Conservation (phyloP, 2,797 vertebrate species). For the Gymnoscopelus braueri region DNA sequence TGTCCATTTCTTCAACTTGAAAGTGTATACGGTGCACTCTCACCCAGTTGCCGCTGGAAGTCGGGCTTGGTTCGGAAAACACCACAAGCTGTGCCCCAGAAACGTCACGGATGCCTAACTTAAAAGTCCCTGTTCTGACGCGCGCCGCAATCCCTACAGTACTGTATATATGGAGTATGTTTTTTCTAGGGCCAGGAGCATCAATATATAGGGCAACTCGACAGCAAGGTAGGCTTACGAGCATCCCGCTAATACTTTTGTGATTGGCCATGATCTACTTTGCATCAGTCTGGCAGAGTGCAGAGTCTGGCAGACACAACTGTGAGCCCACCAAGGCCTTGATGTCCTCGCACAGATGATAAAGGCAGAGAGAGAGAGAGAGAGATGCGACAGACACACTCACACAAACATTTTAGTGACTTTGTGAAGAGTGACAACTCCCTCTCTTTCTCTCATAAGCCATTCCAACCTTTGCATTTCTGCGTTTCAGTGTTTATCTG, state of each 20-base stretch:
- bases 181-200: conserved; percentile 44
- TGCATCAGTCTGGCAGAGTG: conserved; percentile 17
- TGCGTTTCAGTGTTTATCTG: too few relatives aligned
- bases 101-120: conserved; percentile 62
- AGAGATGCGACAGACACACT: conserved; percentile 2
- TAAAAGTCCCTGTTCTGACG: conserved; percentile 8
- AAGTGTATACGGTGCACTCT: conserved; percentile 6
- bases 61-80: conserved; percentile 44
- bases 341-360: conserved; percentile 23
- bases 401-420: not conserved
- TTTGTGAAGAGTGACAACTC: not conserved
- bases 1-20: conserved; percentile 29
- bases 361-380: conserved; percentile 10
- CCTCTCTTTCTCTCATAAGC: not conserved
- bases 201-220: conserved; percentile 60
- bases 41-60: conserved; percentile 38
- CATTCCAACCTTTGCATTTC: not conserved
- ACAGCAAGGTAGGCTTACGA: conserved; percentile 57
- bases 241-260: conserved; percentile 31
- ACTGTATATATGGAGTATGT: conserved; percentile 30
- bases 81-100: conserved; percentile 66
- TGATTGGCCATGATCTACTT: conserved; percentile 27
- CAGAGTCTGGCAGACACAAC: not conserved
- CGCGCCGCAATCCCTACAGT: conserved; percentile 16
- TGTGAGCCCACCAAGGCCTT: not conserved